These are phyloP conservation scores for Eurytoma adleriae DNA, from an alignment of 2,888 invertebrate species.

Conservation along the genomic window DNA sequence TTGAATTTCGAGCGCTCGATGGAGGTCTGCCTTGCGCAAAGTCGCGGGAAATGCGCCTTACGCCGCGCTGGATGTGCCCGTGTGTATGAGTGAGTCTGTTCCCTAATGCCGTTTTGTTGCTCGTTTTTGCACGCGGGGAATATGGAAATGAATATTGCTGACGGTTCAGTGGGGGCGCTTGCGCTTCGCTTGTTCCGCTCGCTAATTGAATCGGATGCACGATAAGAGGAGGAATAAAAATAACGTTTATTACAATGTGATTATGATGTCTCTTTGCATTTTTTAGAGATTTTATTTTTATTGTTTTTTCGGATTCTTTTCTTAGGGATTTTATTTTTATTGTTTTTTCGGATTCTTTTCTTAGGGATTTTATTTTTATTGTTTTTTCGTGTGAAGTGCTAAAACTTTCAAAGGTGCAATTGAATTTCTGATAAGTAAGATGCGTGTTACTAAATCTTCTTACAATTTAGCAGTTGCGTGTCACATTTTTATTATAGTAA, in stretches of 20 bases:
- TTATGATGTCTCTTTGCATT: no score
- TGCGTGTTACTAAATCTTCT: no score
- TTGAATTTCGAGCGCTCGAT: conserved; percentile 43
- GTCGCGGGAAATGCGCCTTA: not conserved
- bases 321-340: not conserved
- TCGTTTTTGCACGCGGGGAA: not conserved
- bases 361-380: not conserved
- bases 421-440: no score
- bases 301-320: not conserved
- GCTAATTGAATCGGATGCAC: not conserved
- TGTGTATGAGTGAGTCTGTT: not conserved
- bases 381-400: not conserved
- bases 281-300: not conserved
- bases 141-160: conserved; percentile 2
- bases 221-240: not conserved
- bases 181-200: not conserved
- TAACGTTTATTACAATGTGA: no score
- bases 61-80: not conserved
- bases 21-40: not conserved
- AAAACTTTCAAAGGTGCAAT: no score
- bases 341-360: not conserved
- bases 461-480: no score
- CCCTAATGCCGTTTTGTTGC: no score
- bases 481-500: no score
- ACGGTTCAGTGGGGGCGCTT: not conserved